phyloP scores from a whole-genome alignment of 2,888 invertebrate genomes.

The Vanessa cardui region DNA sequence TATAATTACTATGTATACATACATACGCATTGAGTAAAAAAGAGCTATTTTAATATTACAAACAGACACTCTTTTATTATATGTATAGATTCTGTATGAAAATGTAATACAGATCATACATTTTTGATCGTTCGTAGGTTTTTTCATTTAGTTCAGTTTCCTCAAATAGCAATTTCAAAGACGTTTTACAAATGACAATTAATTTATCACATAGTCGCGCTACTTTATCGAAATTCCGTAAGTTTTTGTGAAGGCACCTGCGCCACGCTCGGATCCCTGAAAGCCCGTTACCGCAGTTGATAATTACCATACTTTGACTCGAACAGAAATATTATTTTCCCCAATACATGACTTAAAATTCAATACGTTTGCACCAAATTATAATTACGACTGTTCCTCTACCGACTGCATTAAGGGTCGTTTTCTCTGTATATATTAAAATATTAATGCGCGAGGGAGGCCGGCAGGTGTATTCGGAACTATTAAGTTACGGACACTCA shows the following conservation, averaged over 20 bases:
- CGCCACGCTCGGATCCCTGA: conserved; percentile 45
- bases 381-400: conserved; percentile 70
- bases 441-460: conserved; percentile 65
- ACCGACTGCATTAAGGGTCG: conserved; percentile 70
- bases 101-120: neutral
- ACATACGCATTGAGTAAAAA: too few relatives aligned
- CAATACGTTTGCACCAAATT: conserved; percentile 80
- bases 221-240: conserved; percentile 65
- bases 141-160: neutral
- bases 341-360: conserved; percentile 67
- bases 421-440: conserved; percentile 73
- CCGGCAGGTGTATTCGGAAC: conserved; percentile 70
- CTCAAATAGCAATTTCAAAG: conserved; percentile 16
- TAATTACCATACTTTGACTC: conserved; percentile 68
- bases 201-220: conserved; percentile 38
- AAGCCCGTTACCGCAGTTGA: conserved; percentile 51
- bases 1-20: too few relatives aligned
- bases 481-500: conserved; percentile 63
- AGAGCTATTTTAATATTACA: too few relatives aligned
- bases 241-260: conserved; percentile 70
- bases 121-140: neutral
- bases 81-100: too few relatives aligned
- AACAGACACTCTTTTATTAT: too few relatives aligned
- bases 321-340: conserved; percentile 70
- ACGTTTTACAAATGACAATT: conserved; percentile 28